Percentiles rank a stretch among this genome's conserved stretches.
These are phyloP conservation scores for Drosophila santomea DNA, from an alignment of 1,140 invertebrate species.

Conservation along the genomic window DNA sequence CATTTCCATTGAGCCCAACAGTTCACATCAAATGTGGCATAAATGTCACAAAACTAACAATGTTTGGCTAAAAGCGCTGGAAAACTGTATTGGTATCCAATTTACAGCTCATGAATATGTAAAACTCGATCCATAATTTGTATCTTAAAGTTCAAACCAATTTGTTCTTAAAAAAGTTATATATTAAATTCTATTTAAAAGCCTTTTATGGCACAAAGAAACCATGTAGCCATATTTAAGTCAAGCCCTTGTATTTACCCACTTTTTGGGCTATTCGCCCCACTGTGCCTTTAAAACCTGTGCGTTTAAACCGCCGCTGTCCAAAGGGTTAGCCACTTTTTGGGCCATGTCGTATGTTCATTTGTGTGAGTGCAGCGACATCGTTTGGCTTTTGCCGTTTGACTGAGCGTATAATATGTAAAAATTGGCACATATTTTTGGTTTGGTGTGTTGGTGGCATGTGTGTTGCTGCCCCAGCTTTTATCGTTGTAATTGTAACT, in stretches of 20 bases:
- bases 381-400: slow-evolving; percentile 74
- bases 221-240: too few species aligned
- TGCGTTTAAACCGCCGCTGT: slow-evolving; percentile 10
- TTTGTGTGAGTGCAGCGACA: background rate
- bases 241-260: background rate
- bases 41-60: too few species aligned
- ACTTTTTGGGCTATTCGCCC: background rate
- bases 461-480: background rate
- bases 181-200: too few species aligned
- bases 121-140: too few species aligned
- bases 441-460: slow-evolving; percentile 35
- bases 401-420: slow-evolving; percentile 67
- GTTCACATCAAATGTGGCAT: too few species aligned
- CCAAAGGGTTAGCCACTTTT: slow-evolving; percentile 38
- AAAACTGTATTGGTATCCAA: too few species aligned
- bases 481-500: slow-evolving; percentile 30
- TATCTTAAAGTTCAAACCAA: too few species aligned
- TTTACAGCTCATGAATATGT: too few species aligned
- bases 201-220: too few species aligned
- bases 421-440: slow-evolving; percentile 75
- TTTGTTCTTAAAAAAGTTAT: too few species aligned
- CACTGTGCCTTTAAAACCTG: slow-evolving; percentile 1
- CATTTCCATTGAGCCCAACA: background rate
- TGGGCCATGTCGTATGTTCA: slow-evolving; percentile 40
- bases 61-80: too few species aligned